A percentile compares a stretch with the other conserved stretches of the same genome.
Evolutionary conservation across 2,888 invertebrate species (phyloP).

Genomic region (Aphidoletes aphidimyza): DNA sequence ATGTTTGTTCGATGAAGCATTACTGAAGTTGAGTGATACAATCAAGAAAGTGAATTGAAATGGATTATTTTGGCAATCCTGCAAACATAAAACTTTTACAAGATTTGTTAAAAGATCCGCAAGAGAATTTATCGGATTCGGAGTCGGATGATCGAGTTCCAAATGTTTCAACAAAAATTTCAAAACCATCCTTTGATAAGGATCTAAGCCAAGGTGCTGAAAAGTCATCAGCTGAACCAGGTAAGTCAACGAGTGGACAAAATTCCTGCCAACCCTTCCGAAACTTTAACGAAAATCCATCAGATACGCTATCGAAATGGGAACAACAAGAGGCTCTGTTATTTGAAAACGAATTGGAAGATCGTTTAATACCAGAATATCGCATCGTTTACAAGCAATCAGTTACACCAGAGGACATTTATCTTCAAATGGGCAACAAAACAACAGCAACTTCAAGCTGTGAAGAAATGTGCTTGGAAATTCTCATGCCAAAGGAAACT

Average conservation of each 20-base stretch:
- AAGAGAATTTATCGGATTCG: background rate
- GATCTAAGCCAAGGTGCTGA: background rate
- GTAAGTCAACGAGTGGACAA: background rate
- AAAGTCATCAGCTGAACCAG: background rate
- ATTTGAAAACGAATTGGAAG: slow-evolving; percentile 70
- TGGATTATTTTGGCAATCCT: background rate
- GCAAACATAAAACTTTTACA: background rate
- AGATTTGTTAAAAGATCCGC: background rate
- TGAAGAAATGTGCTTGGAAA: slow-evolving; percentile 84
- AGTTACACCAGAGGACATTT: slow-evolving; percentile 86
- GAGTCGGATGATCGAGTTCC: background rate
- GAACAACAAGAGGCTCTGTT: slow-evolving; percentile 68
- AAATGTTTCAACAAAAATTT: background rate
- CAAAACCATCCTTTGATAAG: background rate
- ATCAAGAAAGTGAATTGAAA: background rate
- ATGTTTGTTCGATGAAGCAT: no score
- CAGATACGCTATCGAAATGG: slow-evolving; percentile 64
- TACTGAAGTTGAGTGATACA: no score
- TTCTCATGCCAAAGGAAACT: slow-evolving; percentile 80
- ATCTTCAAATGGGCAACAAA: slow-evolving; percentile 85
- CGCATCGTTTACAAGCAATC: slow-evolving; percentile 86
- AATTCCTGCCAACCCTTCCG: background rate
- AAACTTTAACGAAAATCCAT: background rate
- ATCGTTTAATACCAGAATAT: slow-evolving; percentile 77
- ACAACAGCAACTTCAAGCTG: slow-evolving; percentile 83